Percentiles rank a stretch among this genome's conserved stretches.
These are phyloP conservation scores for Seriola rivoliana DNA, from an alignment of 2,113 vertebrate species.

Conservation along the genomic window DNA sequence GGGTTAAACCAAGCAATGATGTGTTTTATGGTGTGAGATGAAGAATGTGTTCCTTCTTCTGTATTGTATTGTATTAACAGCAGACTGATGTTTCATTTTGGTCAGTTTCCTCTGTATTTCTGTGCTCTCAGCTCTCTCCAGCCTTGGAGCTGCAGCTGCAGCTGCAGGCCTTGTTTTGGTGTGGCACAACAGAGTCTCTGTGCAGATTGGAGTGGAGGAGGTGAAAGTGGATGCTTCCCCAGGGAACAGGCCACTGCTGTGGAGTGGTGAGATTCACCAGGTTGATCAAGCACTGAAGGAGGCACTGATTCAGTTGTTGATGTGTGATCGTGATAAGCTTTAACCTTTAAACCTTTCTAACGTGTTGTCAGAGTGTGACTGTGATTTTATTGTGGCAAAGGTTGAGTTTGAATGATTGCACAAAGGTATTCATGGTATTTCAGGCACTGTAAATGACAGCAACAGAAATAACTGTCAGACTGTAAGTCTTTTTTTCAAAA, in stretches of 20 bases:
- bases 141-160: conserved; percentile 4
- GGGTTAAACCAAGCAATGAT: too few species aligned
- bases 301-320: not conserved
- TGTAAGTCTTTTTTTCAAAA: not conserved
- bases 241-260: conserved; percentile 21
- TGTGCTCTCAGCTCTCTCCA: not conserved
- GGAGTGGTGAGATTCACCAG: conserved; percentile 37
- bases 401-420: not conserved
- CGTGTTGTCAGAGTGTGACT: not conserved
- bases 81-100: not conserved
- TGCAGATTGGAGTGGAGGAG: conserved; percentile 47
- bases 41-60: not conserved
- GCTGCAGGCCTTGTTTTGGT: conserved; percentile 30
- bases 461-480: not conserved
- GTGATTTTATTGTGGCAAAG: not conserved
- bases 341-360: not conserved
- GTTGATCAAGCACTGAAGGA: not conserved
- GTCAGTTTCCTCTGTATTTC: not conserved
- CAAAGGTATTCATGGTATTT: not conserved
- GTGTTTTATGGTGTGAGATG: too few species aligned
- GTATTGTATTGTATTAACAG: not conserved
- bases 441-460: not conserved
- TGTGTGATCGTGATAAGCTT: not conserved
- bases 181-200: conserved; percentile 74
- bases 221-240: conserved; percentile 45